These are phyloP conservation scores for Cuniculus paca DNA, from an alignment of 2,797 vertebrate genomes.

Conservation along the genomic window DNA sequence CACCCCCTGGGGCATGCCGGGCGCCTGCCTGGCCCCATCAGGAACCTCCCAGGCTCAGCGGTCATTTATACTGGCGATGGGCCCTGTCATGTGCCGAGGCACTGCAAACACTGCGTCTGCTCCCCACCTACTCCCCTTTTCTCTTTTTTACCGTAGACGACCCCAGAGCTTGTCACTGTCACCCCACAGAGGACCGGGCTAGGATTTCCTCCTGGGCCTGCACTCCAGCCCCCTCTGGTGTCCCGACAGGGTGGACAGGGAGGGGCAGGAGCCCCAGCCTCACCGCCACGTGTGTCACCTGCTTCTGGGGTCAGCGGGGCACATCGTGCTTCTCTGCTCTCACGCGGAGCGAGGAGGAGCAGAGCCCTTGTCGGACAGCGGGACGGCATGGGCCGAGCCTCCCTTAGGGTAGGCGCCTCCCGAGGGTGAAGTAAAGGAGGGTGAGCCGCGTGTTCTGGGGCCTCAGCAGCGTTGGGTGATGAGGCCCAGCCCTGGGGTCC, in stretches of 20 bases:
- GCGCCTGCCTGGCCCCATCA: accelerated
- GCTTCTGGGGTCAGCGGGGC: accelerated
- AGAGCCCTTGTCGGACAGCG: accelerated
- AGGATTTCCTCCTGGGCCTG: neutral
- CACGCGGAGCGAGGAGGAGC: accelerated
- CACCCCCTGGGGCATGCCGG: accelerated
- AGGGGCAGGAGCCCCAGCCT: neutral
- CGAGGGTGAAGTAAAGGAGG: neutral
- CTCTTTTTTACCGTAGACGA: neutral
- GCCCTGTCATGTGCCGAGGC: accelerated
- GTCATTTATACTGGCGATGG: accelerated
- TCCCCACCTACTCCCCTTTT: neutral
- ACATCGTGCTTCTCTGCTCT: accelerated
- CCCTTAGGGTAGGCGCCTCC: too few species aligned
- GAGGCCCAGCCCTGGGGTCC: neutral
- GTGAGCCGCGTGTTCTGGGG: neutral
- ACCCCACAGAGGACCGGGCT: neutral
- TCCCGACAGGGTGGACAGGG: neutral
- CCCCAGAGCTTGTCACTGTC: neutral
- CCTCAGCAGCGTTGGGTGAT: neutral
- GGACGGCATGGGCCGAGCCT: too few species aligned
- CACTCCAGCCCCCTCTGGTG: neutral
- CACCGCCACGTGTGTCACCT: accelerated
- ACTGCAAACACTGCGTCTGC: accelerated
- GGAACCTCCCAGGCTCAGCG: accelerated